phyloP scores from a whole-genome alignment of 1,140 invertebrate genomes.

The Drosophila nannoptera region DNA sequence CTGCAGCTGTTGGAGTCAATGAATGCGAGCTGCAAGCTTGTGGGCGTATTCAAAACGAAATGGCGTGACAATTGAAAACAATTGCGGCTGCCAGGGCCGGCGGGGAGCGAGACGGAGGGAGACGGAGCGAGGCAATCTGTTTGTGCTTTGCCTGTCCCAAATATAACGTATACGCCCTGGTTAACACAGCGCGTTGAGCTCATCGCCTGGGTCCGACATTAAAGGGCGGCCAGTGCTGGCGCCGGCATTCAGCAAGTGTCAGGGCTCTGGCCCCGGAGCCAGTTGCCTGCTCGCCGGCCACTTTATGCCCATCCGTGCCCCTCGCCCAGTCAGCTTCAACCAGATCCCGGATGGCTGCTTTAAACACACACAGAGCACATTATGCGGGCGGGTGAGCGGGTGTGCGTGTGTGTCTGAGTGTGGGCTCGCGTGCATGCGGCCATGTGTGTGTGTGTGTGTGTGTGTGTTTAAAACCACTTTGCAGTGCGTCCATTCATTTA shows the following conservation, averaged over 20 bases:
- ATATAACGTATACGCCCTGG: slow-evolving; percentile 64
- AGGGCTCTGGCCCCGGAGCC: slow-evolving; percentile 49
- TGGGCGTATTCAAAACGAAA: slow-evolving; percentile 9
- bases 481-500: slow-evolving; percentile 46
- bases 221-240: slow-evolving; percentile 44
- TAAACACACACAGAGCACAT: not conserved
- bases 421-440: no score
- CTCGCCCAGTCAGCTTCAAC: not conserved
- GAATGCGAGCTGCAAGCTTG: not conserved
- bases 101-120: not conserved
- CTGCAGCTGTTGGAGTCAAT: slow-evolving; percentile 1
- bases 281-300: slow-evolving; percentile 39
- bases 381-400: not conserved
- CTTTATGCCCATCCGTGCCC: slow-evolving; percentile 20
- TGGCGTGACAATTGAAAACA: slow-evolving; percentile 18
- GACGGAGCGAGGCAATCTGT: not conserved
- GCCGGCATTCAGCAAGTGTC: slow-evolving; percentile 61
- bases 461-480: slow-evolving; percentile 25
- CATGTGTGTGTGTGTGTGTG: not conserved
- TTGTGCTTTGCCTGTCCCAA: slow-evolving; percentile 10
- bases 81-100: not conserved
- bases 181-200: not conserved
- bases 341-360: not conserved
- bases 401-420: not conserved
- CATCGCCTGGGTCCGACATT: slow-evolving; percentile 9